Evolutionary conservation across 2,888 invertebrate species (phyloP), one percentile per base, ranked within the genome.

Genomic region (Amiota minor): DNA sequence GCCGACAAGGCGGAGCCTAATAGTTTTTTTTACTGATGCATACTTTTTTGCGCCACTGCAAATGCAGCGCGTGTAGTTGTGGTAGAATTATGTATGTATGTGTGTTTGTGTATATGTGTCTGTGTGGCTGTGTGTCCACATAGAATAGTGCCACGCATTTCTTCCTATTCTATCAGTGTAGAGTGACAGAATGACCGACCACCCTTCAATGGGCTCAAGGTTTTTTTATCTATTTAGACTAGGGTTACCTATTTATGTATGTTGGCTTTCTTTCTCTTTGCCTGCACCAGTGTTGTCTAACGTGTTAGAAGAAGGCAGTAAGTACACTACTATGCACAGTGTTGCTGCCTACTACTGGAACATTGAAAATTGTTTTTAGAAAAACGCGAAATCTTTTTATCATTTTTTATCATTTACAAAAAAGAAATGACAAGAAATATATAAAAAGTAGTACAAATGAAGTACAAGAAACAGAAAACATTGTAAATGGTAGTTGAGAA

Each of bases 361-460:
- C 35, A 35, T 35, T 35, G 35, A 82, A 83, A 83, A 85, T 82
- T 86, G 84, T 85, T 85, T 86, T 86, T 86, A 86, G 85, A 85
- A 86, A 86, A 83, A 85, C 81, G 83, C 83, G 85, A 81, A 85
- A 79, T 80, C 81, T 85, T 86, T 79, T 85, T 75, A 78, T 80
- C 53, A 35, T 35, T 35, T 35, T 35, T 35, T 35, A 35, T 35
- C 35, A 35, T 35, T 35, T 35, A 35, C 35, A 35, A 35, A 35
- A 35, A 35, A 35, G 35, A 35, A 35, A 35, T 35, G 4, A 2
- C 2, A 35, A 35, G 35, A 35, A 35, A 4, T 35, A 8, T 35
- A 8, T n/a, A n/a, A n/a, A 35, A 35, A 35, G 2, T 2, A 35
- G 35, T 35, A 35, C 35, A 35, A 35, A 53, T 53, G 53, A 12